Conservation (phyloP, 1,140 invertebrate species). For the Sitophilus oryzae region DNA sequence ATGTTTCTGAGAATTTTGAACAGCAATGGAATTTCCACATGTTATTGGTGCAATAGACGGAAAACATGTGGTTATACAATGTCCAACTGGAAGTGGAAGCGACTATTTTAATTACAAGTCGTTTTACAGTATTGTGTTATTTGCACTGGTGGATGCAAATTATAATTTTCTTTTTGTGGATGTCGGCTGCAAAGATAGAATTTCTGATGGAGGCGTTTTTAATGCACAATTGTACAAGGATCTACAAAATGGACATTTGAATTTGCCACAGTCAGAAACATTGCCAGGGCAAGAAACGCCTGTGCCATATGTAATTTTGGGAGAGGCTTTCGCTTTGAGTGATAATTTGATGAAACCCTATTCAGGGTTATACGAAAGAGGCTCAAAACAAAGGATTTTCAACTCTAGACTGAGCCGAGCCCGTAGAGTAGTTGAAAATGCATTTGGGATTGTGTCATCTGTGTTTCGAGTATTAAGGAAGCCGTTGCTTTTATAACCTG, state of each 20-base stretch:
- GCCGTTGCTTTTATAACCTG: no score
- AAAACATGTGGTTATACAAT: slow-evolving; percentile 35
- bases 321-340: no score
- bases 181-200: slow-evolving; percentile 43
- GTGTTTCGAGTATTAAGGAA: no score
- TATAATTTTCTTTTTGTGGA: slow-evolving; percentile 47
- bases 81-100: slow-evolving; percentile 41
- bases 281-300: no score
- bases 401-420: no score
- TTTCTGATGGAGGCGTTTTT: slow-evolving; percentile 42
- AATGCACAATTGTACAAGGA: slow-evolving; percentile 28
- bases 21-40: slow-evolving; percentile 19
- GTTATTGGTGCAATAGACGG: slow-evolving; percentile 30
- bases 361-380: no score
- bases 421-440: no score
- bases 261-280: no score
- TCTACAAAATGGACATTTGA: neutral
- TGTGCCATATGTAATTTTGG: no score
- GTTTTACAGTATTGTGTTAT: slow-evolving; percentile 47
- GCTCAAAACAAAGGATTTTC: no score
- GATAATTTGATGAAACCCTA: no score
- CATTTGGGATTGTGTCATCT: no score
- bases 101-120: slow-evolving; percentile 50
- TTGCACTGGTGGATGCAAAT: slow-evolving; percentile 47
- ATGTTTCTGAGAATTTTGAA: slow-evolving; percentile 24